A percentile compares a stretch with the other conserved stretches of the same genome.
phyloP scores from a whole-genome alignment of 2,888 invertebrate species.

The Drosophila yooni region DNA sequence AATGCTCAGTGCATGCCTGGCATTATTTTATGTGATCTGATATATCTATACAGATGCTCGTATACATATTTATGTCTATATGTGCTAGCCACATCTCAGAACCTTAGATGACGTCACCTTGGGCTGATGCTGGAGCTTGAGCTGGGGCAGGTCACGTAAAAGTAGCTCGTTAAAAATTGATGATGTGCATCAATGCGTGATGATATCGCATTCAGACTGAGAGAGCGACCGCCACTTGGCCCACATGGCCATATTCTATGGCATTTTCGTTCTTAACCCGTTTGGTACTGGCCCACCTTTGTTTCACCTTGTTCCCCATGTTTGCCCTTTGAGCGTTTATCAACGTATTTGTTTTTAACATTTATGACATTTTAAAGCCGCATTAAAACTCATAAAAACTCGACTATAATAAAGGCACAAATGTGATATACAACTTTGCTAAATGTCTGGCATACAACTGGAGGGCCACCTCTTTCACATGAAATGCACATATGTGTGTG shows the following conservation, averaged over 20 bases:
- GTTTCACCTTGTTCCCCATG: conserved; percentile 21
- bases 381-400: conserved; percentile 61
- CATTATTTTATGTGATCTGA: conserved; percentile 30
- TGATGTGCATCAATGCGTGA: conserved; percentile 73
- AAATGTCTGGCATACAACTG: conserved; percentile 54
- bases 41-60: conserved; percentile 6
- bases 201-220: conserved; percentile 37
- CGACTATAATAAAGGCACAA: conserved; percentile 54
- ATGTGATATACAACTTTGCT: conserved; percentile 42
- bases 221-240: conserved; percentile 32
- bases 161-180: conserved; percentile 75
- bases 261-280: conserved; percentile 31
- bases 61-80: not conserved
- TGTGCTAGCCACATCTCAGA: conserved; percentile 23
- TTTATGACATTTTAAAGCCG: conserved; percentile 74
- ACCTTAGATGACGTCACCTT: conserved; percentile 55
- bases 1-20: conserved; percentile 40
- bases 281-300: conserved; percentile 28
- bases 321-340: conserved; percentile 50
- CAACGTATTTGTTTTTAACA: conserved; percentile 56
- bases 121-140: not conserved
- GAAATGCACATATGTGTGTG: not conserved
- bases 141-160: conserved; percentile 59
- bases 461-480: conserved; percentile 19
- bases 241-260: not conserved